A percentile compares a stretch with the other conserved stretches of the same genome.
Conservation (phyloP, 1,140 invertebrate species). For the Achatina immaculata region DNA sequence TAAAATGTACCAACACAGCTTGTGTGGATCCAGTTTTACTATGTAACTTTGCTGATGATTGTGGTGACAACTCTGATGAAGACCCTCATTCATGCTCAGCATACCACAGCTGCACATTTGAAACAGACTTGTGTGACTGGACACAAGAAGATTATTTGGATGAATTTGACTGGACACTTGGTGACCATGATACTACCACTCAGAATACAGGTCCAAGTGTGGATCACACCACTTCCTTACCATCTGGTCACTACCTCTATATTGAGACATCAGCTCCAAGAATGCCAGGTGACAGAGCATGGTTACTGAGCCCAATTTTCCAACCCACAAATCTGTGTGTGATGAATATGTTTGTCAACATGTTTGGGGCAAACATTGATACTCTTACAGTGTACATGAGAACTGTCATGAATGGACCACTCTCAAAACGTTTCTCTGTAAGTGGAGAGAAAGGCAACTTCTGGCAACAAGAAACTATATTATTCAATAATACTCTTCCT, state of each 20-base stretch:
- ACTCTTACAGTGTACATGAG: conserved; percentile 58
- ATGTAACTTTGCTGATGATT: conserved; percentile 70
- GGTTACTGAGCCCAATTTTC: conserved; percentile 60
- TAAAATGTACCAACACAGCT: conserved; percentile 51
- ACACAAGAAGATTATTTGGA: conserved; percentile 40
- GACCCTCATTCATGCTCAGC: conserved; percentile 26
- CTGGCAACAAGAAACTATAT: conserved; percentile 52
- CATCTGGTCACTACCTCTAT: conserved; percentile 66
- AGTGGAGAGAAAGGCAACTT: conserved; percentile 48
- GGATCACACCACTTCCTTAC: conserved; percentile 36
- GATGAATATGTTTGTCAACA: conserved; percentile 77
- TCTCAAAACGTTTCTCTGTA: conserved; percentile 37
- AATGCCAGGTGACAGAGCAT: conserved; percentile 58
- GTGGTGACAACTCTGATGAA: conserved; percentile 70
- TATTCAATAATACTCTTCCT: conserved; percentile 36
- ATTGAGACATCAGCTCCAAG: conserved; percentile 61
- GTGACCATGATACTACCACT: conserved; percentile 44
- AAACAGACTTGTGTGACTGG: conserved; percentile 66
- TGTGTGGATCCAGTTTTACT: conserved; percentile 52
- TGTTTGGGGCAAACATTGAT: conserved; percentile 76
- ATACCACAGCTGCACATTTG: conserved; percentile 65
- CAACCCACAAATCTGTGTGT: conserved; percentile 29
- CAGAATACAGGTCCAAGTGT: conserved; percentile 48
- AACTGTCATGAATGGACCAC: conserved; percentile 40
- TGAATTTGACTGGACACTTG: conserved; percentile 34